These are phyloP conservation scores for Andrena marginata DNA, from an alignment of 2,888 invertebrate genomes.

Conservation along the genomic window DNA sequence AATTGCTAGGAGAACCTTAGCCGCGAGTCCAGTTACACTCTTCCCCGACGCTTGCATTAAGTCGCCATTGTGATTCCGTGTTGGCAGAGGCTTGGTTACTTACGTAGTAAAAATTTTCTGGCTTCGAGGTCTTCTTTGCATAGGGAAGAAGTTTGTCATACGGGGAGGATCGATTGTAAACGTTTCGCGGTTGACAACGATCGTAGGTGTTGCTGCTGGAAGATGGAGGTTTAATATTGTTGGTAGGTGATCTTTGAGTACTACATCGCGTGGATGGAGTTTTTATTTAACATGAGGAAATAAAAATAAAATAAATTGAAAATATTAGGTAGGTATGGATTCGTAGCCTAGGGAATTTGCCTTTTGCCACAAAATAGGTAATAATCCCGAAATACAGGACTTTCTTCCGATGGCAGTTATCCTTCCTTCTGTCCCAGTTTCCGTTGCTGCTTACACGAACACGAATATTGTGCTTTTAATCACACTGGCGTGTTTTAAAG, in stretches of 20 bases:
- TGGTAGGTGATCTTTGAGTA: not conserved
- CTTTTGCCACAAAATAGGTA: too few species aligned
- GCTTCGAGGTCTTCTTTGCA: not conserved
- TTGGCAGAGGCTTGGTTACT: not conserved
- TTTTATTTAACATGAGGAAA: too few species aligned
- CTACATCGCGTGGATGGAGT: not conserved
- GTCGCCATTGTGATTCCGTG: conserved; percentile 17
- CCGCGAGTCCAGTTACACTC: conserved; percentile 40
- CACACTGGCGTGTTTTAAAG: not conserved
- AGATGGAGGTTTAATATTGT: not conserved
- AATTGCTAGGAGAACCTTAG: conserved; percentile 63
- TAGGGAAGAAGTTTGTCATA: not conserved
- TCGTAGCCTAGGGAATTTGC: too few species aligned
- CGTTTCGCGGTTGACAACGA: conserved; percentile 8
- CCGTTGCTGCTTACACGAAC: too few species aligned
- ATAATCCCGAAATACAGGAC: too few species aligned
- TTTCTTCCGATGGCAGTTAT: too few species aligned
- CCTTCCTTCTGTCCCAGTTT: too few species aligned
- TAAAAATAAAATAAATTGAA: too few species aligned
- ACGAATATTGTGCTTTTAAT: too few species aligned
- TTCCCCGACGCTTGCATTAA: conserved; percentile 15
- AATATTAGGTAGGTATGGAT: too few species aligned
- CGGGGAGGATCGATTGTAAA: conserved; percentile 4
- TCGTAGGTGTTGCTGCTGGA: not conserved
- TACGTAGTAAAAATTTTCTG: not conserved